Base-by-base conservation (phyloP, 2,113 vertebrate species). In the Agelaius phoeniceus region DNA sequence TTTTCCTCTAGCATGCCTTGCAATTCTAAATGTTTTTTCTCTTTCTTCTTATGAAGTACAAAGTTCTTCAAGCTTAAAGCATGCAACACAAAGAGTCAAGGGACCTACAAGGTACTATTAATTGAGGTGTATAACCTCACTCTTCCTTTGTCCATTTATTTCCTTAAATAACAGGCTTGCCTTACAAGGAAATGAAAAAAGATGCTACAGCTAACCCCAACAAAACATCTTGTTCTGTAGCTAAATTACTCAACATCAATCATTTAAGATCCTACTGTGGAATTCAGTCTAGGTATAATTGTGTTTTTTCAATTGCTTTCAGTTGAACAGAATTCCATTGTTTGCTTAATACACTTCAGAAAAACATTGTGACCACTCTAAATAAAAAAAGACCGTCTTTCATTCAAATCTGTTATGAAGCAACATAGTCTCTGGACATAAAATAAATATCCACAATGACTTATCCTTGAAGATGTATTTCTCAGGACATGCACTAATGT, bases 231-330 rank as follows among this genome's bases (percentile, higher is more conserved):
- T 87, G 52, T 93, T 91, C 82, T 96, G 87, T 90, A 88, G 63
- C 63, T 91, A 88, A 95, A 94, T 94, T 96, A 74, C 85, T 90
- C 49, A 54, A 75, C 83, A 96, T 96, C 91, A 93, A 90, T 96
- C 93, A 94, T 89, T 94, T 88, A 86, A 72, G 84, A 87, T 71
- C 33, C 54, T 77, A 30, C 85, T 73, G 65, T 59, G 55, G 85
- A 90, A 86, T 90, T 90, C 72, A 84, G 26, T 65, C 82, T 66
- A 51, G n/a, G 15, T 81, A 37, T 78, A 95, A 89, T 66, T 77
- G 87, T 75, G 57, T 2, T 89, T 90, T 96, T 65, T 91, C 41
- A 27, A 35, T 86, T 78, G 26, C 39, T 91, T 93, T 94, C 80
- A 54, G 78, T 83, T 62, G 67, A 78, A 93, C 65, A 62, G 17